These are phyloP conservation scores for Meloe dianella DNA, from an alignment of 2,888 invertebrate genomes.

Conservation along the genomic window DNA sequence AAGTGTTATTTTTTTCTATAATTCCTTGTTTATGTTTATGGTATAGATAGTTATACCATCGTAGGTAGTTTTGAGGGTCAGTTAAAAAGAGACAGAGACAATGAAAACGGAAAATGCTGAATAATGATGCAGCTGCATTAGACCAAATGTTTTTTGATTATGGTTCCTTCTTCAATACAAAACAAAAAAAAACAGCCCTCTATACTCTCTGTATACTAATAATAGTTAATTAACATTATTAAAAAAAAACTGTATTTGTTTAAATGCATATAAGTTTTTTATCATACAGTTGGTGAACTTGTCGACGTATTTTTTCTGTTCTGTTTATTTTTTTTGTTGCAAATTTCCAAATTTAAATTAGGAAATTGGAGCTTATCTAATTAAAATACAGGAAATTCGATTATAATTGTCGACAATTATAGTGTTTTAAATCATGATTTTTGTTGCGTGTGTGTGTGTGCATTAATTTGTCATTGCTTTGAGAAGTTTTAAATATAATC, in stretches of 20 bases:
- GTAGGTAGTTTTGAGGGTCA: constrained; percentile 8
- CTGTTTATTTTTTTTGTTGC: too few relatives aligned
- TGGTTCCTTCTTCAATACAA: background rate
- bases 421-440: too few relatives aligned
- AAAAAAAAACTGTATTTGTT: background rate
- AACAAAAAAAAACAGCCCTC: background rate
- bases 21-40: constrained; percentile 1
- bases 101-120: background rate
- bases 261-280: background rate
- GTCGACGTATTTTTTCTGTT: constrained; percentile 4
- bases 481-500: background rate
- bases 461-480: background rate
- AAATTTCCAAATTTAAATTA: too few relatives aligned
- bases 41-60: too few relatives aligned
- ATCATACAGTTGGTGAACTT: constrained; percentile 18
- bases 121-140: background rate
- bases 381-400: background rate
- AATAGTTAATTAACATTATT: background rate
- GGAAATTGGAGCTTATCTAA: background rate
- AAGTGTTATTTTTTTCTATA: background rate
- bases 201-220: background rate
- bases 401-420: background rate
- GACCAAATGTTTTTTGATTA: background rate
- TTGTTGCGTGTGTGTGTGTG: too few relatives aligned
- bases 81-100: background rate